Percentiles rank a stretch among this genome's conserved stretches.
Conservation (phyloP, 1,140 invertebrate species). For the Plodia interpunctella region DNA sequence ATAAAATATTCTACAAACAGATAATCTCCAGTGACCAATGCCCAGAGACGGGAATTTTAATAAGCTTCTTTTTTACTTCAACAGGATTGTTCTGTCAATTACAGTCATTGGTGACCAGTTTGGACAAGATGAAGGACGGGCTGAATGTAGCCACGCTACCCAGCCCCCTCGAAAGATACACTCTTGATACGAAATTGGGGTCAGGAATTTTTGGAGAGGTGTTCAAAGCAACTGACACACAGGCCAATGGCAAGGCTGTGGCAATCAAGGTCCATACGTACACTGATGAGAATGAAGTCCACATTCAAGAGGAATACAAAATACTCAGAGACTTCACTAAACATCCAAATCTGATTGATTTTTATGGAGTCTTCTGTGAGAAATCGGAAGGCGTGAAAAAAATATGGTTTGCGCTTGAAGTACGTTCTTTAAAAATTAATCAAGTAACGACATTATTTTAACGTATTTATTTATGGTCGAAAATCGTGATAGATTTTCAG, state of each 20-base stretch:
- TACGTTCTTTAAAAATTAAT: no score
- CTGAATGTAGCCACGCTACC: constrained; percentile 78
- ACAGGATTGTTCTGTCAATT: constrained; percentile 18
- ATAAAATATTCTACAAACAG: constrained; percentile 8
- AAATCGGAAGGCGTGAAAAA: constrained; percentile 82
- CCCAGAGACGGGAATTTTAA: constrained; percentile 7
- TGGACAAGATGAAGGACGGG: constrained; percentile 58
- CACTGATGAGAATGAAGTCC: constrained; percentile 81
- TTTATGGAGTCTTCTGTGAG: constrained; percentile 89
- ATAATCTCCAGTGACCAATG: constrained; percentile 2
- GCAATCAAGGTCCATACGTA: constrained; percentile 90
- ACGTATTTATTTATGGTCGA: no score
- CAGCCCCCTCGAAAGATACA: constrained; percentile 82
- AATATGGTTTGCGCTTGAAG: constrained; percentile 94
- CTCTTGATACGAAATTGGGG: constrained; percentile 82
- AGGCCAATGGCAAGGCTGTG: constrained; percentile 83
- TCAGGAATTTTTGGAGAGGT: constrained; percentile 87
- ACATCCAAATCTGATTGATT: constrained; percentile 89
- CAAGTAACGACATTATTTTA: no score
- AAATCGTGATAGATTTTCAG: no score
- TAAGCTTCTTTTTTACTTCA: constrained; percentile 14
- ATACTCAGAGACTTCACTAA: constrained; percentile 87
- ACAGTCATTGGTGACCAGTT: constrained; percentile 14
- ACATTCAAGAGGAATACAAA: constrained; percentile 90
- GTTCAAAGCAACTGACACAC: constrained; percentile 84